A percentile compares a stretch with the other conserved stretches of the same genome.
phyloP scores from a whole-genome alignment of 2,888 invertebrate species.

The Euspilapteryx auroguttella region DNA sequence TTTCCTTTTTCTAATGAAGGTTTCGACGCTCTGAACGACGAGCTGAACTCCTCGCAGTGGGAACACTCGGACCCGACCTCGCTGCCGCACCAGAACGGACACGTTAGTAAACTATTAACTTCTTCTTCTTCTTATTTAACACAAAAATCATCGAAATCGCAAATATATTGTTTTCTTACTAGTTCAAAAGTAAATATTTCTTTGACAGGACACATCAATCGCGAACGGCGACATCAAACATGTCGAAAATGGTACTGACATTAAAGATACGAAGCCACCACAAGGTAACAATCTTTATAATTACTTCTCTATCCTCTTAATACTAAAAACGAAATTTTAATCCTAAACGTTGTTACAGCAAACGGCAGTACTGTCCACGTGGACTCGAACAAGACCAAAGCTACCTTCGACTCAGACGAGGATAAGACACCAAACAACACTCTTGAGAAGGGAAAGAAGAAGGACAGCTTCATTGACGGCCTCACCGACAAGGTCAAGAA shows the following conservation, averaged over 20 bases:
- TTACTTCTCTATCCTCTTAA: background rate
- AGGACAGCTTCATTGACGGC: conserved; percentile 38
- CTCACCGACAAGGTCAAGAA: conserved; percentile 40
- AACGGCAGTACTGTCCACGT: conserved; percentile 47
- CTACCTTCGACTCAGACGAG: conserved; percentile 58
- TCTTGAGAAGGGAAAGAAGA: conserved; percentile 50
- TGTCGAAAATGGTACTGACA: conserved; percentile 20
- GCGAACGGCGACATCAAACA: conserved; percentile 46
- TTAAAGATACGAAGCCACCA: conserved; percentile 23
- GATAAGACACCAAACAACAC: conserved; percentile 58
- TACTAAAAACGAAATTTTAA: background rate
- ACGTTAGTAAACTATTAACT: no score
- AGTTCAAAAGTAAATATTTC: conserved; percentile 1
- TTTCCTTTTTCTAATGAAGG: no score
- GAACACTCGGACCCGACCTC: conserved; percentile 67
- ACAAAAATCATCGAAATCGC: background rate
- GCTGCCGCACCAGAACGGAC: conserved; percentile 45
- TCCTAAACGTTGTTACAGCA: conserved; percentile 20
- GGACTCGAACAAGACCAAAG: conserved; percentile 55
- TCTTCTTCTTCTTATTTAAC: no score
- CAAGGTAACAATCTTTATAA: conserved; percentile 22
- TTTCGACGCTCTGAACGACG: conserved; percentile 71
- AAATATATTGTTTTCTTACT: conserved; percentile 1
- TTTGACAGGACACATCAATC: conserved; percentile 31
- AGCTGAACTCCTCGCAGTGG: conserved; percentile 71